Base-by-base conservation (phyloP, 2,888 invertebrate species). In the Drosophila putrida region DNA sequence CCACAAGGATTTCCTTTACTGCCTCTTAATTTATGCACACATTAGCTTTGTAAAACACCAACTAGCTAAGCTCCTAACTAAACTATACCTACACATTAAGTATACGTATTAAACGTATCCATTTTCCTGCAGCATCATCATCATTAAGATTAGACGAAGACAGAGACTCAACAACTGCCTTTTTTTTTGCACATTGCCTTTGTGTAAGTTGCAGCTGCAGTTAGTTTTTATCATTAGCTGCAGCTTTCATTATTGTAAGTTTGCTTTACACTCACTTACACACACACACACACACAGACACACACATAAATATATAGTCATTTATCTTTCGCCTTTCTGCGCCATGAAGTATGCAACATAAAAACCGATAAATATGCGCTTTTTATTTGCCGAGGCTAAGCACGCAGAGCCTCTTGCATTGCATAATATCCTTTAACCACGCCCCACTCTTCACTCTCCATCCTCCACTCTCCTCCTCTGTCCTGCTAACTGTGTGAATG, bases 311-410 rank as follows among this genome's bases (percentile, higher is more conserved):
- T 33, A 46, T 2, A 28, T 4, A 25, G 6, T 49, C 61, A 65
- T 68, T 65, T 69, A 72, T 73, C 62, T 60, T 27, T 49, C 49
- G 60, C 76, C 55, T 66, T 49, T 55, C 44, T 35, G 71, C 69
- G 69, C 78, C 75, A 62, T 75, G 69, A 79, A 68, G 82, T 82
- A 85, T 82, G 79, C 85, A 77, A 64, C 79, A 81, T 78, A 74
- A 80, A 71, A 61, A 73, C 55, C 76, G 69, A 80, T 82, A 82
- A 82, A 76, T 76, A 78, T 79, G 82, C 65, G 70, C 70, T 71
- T 79, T 79, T 79, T 79, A 78, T 78, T 76, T 66, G 60, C 58
- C 13, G 31, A 51, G 47, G 41, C 60, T 44, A 54, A 58, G 67
- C 65, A 66, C 58, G 61, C 59, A 44, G 57, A 51, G 44, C 41